Evolutionary conservation across 2,888 invertebrate genomes (phyloP), one percentile per base, ranked within the genome.

Genomic region (Hirtodrosophila histrioides): DNA sequence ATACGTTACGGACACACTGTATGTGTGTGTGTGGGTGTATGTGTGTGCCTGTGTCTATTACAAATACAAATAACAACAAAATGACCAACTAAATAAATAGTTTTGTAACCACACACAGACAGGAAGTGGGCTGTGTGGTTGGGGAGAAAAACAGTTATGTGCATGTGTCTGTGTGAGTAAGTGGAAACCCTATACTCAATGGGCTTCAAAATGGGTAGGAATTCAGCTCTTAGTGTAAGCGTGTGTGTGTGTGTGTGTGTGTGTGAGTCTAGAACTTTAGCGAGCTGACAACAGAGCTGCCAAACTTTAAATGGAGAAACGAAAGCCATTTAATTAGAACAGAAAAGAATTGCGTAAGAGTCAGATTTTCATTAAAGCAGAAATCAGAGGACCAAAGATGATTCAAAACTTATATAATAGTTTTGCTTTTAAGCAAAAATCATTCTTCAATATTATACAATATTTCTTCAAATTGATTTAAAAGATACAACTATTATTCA

Each of bases 31-130:
- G 24, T 55, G 50, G 46, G 37, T 45, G 49, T 56, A 54, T 69
- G 43, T 71, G 62, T 79, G 36, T 46, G 58, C 35, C 66, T 53
- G 79, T 75, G 80, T 88, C 83, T 83, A 88, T 86, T 86, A 83
- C 83, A 87, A 77, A 82, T 85, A 84, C 86, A 84, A 86, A 80
- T 80, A 78, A 80, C 75, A 85, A 70, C 79, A 86, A 84, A 88
- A 80, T 86, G 86, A 78, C 80, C 88, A 85, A 83, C 84, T 86
- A 83, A 83, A 85, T 86, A 85, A 85, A 85, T 86, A 88, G 88
- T 85, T 88, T 85, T 80, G 65, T 70, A 83, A 73, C 83, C 83
- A 73, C 79, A 82, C 66, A 58, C 51, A 69, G 73, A 68, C 80
- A 83, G 78, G 66, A 70, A 61, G 62, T 51, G 66, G 66, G 60